phyloP scores from a whole-genome alignment of 2,113 vertebrate species.

The Tupaia tana region DNA sequence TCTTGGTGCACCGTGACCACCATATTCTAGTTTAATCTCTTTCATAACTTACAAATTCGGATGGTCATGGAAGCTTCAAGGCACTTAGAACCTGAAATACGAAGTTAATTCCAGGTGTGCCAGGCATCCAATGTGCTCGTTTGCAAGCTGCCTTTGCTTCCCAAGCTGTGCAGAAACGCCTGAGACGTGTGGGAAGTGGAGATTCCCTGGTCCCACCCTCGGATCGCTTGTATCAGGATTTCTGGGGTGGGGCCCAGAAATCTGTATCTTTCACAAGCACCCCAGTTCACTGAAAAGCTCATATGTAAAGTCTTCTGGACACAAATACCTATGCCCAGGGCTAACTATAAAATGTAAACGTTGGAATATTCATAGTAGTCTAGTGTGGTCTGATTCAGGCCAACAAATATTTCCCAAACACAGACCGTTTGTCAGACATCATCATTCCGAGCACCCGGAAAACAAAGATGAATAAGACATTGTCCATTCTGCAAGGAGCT shows the following conservation, averaged over 20 bases:
- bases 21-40: not conserved
- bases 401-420: conserved; percentile 57
- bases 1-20: not conserved
- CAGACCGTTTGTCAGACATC: conserved; percentile 40
- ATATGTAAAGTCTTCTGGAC: not conserved
- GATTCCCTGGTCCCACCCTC: conserved; percentile 9
- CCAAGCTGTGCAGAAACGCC: not conserved
- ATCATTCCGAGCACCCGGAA: conserved; percentile 40
- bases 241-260: not conserved
- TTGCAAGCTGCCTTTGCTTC: not conserved
- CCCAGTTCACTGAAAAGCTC: not conserved
- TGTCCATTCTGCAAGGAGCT: conserved; percentile 56
- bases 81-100: not conserved
- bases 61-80: not conserved
- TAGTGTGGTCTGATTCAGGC: conserved; percentile 20
- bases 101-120: not conserved
- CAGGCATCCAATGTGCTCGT: not conserved
- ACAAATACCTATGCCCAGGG: not conserved
- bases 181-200: not conserved
- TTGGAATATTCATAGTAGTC: not conserved
- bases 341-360: conserved; percentile 24
- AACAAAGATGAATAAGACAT: conserved; percentile 73
- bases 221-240: not conserved
- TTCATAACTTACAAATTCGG: not conserved
- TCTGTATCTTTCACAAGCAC: conserved; percentile 6